Base-by-base conservation (phyloP, 2,888 invertebrate genomes). In the Meta bourneti region DNA sequence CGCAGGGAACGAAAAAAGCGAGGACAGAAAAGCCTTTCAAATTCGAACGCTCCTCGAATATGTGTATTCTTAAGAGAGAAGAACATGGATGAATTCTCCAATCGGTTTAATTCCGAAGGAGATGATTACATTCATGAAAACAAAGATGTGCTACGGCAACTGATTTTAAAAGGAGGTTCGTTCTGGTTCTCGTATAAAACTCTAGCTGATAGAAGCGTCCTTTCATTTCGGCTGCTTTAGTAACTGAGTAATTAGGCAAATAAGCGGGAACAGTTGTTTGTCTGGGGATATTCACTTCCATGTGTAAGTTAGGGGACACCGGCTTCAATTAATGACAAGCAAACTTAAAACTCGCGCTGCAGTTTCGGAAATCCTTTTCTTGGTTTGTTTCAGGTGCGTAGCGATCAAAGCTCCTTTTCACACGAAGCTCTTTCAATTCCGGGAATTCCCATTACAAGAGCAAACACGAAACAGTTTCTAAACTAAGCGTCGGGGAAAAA, bases 211-310 rank as follows among this genome's bases (percentile, higher is more conserved):
- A 69, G 48, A 49, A 70, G 51, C 51, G 49, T 78, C 87, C 82
- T 90, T 86, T 90, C 86, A 90, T 75, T 82, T 82, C 77, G 16
- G 78, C 71, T 54, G 74, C 87, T 91, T 87, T 91, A 91, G 91
- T 87, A 90, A 90, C 90, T 69, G 75, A 34, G 79, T 90, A 91
- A 91, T 91, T 91, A 91, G 87, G 91, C 87, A 91, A 91, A 91
- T 82, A 91, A 51, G 78, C 82, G 78, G 34, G 69, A 51, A 34
- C 72, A 20, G 13, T 82, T 87, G 82, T 91, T 91, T 87, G 78
- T 78, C 19, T n/a, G 70, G 54, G 48, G n/a, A 61, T 69, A 49
- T 78, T 79, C n/a, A 51, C n/a, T 51, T n/a, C 74, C 51, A 75
- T 74, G 82, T 79, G 74, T 85, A 19, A 90, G 79, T 19, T 74